Base-by-base conservation (phyloP, 2,888 invertebrate species). In the Dorcus parallelipipedus region DNA sequence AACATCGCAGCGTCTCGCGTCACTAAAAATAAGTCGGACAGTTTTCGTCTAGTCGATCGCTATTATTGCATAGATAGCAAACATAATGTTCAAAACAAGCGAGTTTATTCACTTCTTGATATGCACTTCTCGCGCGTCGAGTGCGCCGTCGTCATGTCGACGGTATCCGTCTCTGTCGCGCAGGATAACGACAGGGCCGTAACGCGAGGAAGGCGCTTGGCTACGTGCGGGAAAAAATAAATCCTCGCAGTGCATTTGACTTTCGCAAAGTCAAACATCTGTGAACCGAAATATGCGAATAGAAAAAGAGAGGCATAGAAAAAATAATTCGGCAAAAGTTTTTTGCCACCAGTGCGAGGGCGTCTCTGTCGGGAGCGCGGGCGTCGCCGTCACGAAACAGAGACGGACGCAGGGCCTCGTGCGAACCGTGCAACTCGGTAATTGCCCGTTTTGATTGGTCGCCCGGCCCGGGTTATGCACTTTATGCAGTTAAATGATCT, bases 31-130 rank as follows among this genome's bases (percentile, higher is more conserved):
- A 73, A 69, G 69, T 68, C 67, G 66, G 70, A 71, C 71, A 67
- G 68, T 71, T 73, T 72, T 76, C 73, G 75, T 76, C 76, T 76
- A 75, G 75, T 76, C 76, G 69, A 76, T 76, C 76, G 69, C 76
- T 75, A 76, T 75, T 76, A 76, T 75, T 76, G 76, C 73, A 76
- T 76, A 76, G 76, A 75, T 75, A 75, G 73, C 71, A 63, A 20
- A 68, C 68, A 71, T 70, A 71, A 71, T 70, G 71, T 69, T 69
- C 73, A 73, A 74, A 73, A 75, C 73, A 73, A 64, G 64, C 63
- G 75, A 69, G 75, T 76, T 76, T 75, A 76, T 73, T 73, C 75
- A 76, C 75, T 74, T 67, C 68, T 70, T 69, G 67, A 71, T 70
- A 69, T 67, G 68, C 73, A 72, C 63, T 62, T 56, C 53, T 62